A percentile compares a stretch with the other conserved stretches of the same genome.
These are phyloP conservation scores for Euwallacea similis DNA, from an alignment of 1,140 invertebrate species.

Conservation along the genomic window DNA sequence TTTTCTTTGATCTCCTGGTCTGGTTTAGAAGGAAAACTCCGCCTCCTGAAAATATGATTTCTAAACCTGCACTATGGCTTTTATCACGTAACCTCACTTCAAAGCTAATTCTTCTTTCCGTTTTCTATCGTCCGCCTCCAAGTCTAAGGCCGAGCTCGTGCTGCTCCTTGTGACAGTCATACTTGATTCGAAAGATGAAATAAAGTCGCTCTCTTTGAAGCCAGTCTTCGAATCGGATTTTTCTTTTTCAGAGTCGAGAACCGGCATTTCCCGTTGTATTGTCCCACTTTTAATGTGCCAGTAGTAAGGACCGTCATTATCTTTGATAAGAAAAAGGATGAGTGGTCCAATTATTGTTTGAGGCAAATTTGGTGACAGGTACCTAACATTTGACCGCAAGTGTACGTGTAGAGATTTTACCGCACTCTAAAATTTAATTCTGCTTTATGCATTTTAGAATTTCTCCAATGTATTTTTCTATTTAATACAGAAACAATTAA, in stretches of 20 bases:
- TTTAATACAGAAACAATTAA: too few species aligned
- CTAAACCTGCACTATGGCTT: background rate
- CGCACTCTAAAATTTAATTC: too few species aligned
- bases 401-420: too few species aligned
- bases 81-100: conserved; percentile 58
- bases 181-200: conserved; percentile 53
- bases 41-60: conserved; percentile 56
- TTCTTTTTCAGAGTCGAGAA: conserved; percentile 53
- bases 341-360: too few species aligned
- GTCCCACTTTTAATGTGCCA: conserved; percentile 99
- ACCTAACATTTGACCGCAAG: too few species aligned
- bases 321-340: conserved; percentile 57
- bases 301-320: conserved; percentile 92
- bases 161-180: conserved; percentile 68
- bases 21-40: conserved; percentile 76
- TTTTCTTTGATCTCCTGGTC: conserved; percentile 71
- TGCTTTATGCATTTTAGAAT: too few species aligned
- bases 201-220: conserved; percentile 61
- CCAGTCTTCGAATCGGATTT: conserved; percentile 54
- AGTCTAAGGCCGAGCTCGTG: conserved; percentile 75
- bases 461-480: too few species aligned
- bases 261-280: conserved; percentile 89
- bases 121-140: conserved; percentile 68
- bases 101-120: conserved; percentile 72
- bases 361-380: too few species aligned